A percentile compares a stretch with the other conserved stretches of the same genome.
phyloP scores from a whole-genome alignment of 2,797 vertebrate genomes.

The Muraenolepis orangiensis region DNA sequence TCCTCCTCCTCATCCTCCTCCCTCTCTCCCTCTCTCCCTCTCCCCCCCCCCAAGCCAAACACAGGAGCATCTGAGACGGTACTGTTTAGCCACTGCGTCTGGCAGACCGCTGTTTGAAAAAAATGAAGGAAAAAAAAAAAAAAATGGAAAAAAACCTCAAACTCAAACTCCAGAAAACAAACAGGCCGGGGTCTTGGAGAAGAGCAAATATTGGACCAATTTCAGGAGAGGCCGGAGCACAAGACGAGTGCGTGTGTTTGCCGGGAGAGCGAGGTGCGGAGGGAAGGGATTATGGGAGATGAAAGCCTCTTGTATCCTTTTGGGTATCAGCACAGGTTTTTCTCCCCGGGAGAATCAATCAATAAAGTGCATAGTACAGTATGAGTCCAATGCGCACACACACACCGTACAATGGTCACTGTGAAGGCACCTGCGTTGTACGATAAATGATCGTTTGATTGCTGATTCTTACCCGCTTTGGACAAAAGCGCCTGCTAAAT shows the following conservation, averaged over 20 bases:
- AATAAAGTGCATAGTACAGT: too few relatives aligned
- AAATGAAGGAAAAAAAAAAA: neutral
- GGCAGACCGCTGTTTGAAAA: slow-evolving; percentile 37
- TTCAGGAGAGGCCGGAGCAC: slow-evolving; percentile 40
- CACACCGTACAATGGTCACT: too few relatives aligned
- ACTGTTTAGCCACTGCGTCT: slow-evolving; percentile 55
- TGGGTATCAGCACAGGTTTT: neutral
- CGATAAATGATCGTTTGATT: too few relatives aligned
- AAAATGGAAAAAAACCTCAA: slow-evolving; percentile 11
- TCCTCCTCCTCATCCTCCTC: too few relatives aligned
- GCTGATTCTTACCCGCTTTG: too few relatives aligned
- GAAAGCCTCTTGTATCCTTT: neutral
- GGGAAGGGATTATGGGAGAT: neutral
- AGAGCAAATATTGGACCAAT: slow-evolving; percentile 73
- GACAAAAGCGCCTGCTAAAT: too few relatives aligned
- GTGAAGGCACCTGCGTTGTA: too few relatives aligned
- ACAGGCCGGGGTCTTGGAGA: slow-evolving; percentile 49
- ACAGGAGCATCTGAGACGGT: slow-evolving; percentile 59
- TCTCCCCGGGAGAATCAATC: too few relatives aligned
- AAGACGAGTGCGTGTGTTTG: slow-evolving; percentile 41
- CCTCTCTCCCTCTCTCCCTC: too few relatives aligned
- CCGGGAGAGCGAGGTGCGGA: slow-evolving; percentile 8
- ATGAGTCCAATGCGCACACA: too few relatives aligned
- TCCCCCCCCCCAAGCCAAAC: slow-evolving; percentile 63
- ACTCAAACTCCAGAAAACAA: slow-evolving; percentile 71